Conservation (phyloP, 1,140 invertebrate genomes). For the Pollicipes pollicipes region DNA sequence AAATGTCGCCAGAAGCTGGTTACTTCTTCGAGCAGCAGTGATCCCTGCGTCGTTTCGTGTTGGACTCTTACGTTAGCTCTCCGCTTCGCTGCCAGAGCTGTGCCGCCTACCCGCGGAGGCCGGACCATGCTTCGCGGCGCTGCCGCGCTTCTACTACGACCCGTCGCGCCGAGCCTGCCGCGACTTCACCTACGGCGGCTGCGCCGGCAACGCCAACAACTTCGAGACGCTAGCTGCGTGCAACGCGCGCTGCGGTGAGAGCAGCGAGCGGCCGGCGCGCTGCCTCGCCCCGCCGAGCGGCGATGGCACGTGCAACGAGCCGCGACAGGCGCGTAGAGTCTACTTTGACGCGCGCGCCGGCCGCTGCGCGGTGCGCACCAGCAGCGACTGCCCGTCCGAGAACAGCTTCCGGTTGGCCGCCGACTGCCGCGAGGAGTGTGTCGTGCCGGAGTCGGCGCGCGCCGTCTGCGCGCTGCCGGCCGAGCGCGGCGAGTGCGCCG, state of each 20-base stretch:
- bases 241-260: constrained; percentile 41
- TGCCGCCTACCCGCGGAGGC: constrained; percentile 42
- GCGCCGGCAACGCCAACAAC: constrained; percentile 73
- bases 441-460: neutral
- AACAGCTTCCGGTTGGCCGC: neutral
- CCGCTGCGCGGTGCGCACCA: neutral
- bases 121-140: constrained; percentile 32
- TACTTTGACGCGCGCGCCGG: neutral
- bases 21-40: no score
- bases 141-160: constrained; percentile 29
- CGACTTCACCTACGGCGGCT: constrained; percentile 64
- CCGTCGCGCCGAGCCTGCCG: constrained; percentile 32
- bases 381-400: neutral
- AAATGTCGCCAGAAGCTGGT: no score
- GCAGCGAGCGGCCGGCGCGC: constrained; percentile 31
- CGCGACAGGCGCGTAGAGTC: neutral
- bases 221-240: constrained; percentile 34
- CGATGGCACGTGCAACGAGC: neutral
- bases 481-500: neutral
- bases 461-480: neutral
- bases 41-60: no score
- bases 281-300: neutral
- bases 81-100: constrained; percentile 17
- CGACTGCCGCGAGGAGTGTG: neutral
- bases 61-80: no score